A percentile compares a stretch with the other conserved stretches of the same genome.
phyloP scores from a whole-genome alignment of 2,888 invertebrate species.

The Notodonta ziczac region DNA sequence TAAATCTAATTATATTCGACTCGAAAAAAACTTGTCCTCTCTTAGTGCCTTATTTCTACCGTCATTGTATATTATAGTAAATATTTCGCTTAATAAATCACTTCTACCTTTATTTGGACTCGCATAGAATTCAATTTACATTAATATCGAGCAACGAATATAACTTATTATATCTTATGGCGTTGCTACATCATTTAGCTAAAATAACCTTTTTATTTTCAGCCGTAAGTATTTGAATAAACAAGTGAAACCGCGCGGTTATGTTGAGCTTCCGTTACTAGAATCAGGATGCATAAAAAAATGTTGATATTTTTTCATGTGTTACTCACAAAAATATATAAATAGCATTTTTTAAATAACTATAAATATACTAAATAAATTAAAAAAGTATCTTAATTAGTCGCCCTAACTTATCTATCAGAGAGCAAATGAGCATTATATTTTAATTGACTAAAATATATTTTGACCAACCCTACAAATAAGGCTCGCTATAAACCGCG shows the following conservation, averaged over 20 bases:
- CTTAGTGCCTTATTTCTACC: conserved; percentile 20
- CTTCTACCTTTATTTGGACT: conserved; percentile 39
- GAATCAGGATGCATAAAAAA: conserved; percentile 7
- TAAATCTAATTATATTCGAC: conserved; percentile 36
- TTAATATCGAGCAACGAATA: conserved; percentile 44
- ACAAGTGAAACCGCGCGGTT: conserved; percentile 35
- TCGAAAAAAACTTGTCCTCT: conserved; percentile 23
- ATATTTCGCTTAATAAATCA: conserved; percentile 30
- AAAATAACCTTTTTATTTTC: conserved; percentile 11
- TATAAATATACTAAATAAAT: conserved; percentile 33
- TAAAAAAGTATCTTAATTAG: conserved; percentile 19
- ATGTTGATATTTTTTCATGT: conserved; percentile 16
- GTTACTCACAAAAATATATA: conserved; percentile 16
- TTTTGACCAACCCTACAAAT: conserved; percentile 17
- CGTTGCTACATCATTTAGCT: conserved; percentile 41
- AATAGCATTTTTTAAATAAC: conserved; percentile 39
- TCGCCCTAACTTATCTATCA: conserved; percentile 4
- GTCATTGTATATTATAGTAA: conserved; percentile 28
- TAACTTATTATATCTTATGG: conserved; percentile 49
- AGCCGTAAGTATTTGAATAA: conserved; percentile 11
- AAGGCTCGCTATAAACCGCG: conserved; percentile 28
- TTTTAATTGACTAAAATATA: conserved; percentile 29
- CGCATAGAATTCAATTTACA: conserved; percentile 24
- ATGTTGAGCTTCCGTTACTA: conserved; percentile 13
- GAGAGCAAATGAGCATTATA: conserved; percentile 29